phyloP scores from a whole-genome alignment of 1,140 invertebrate species.

The Nixonia krombeini region DNA sequence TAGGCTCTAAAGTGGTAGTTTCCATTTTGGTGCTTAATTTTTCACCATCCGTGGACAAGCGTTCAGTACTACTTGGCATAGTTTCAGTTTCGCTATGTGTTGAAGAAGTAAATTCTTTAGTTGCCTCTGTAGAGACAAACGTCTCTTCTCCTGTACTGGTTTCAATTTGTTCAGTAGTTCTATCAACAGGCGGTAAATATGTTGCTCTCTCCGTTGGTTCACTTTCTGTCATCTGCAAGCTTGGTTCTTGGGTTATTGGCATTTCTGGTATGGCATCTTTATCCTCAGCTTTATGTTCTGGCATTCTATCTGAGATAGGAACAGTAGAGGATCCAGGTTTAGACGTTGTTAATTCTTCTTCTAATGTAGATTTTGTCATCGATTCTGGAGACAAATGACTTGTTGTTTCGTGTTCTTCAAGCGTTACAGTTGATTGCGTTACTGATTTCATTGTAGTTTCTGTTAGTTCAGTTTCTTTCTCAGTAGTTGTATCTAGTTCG shows the following conservation, averaged over 20 bases:
- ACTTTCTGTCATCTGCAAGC: conserved; percentile 12
- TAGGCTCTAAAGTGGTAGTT: conserved; percentile 8
- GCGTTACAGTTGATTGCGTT: conserved; percentile 8
- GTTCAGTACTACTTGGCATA: conserved; percentile 1
- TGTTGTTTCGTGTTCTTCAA: conserved; percentile 22
- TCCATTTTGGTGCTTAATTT: conserved; percentile 6
- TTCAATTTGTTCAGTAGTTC: conserved; percentile 8
- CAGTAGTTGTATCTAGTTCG: conserved; percentile 9
- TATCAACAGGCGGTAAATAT: conserved; percentile 25
- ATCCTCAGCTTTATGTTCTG: conserved; percentile 62
- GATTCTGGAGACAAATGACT: too few relatives aligned
- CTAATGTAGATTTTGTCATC: conserved; percentile 18
- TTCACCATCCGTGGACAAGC: conserved; percentile 1
- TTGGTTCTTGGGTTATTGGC: conserved; percentile 29
- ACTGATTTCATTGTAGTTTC: too few relatives aligned
- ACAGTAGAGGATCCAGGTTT: conserved; percentile 52
- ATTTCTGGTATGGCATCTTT: conserved; percentile 48
- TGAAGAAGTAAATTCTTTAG: conserved; percentile 2
- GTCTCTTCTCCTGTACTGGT: not conserved
- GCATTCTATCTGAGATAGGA: conserved; percentile 52
- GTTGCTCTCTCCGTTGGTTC: conserved; percentile 18
- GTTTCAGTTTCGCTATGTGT: not conserved
- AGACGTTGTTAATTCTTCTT: conserved; percentile 34
- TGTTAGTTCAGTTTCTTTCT: conserved; percentile 12
- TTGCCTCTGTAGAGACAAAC: conserved; percentile 10